Evolutionary conservation across 2,797 vertebrate species (phyloP).

Genomic region (Alcedo quadribrachys): DNA sequence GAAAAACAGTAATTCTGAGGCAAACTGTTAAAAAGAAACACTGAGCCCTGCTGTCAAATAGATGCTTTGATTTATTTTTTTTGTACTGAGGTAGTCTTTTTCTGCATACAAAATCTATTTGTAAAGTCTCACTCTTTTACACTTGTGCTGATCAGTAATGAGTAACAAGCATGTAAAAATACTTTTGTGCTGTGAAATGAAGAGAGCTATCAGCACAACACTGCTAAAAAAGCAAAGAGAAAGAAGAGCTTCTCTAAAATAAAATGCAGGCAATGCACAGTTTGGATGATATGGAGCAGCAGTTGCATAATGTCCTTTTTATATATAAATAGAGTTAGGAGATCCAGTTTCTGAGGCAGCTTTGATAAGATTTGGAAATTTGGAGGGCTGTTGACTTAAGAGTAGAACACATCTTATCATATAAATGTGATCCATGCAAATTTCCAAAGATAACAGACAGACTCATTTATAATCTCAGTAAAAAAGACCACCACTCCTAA

Average conservation of each 20-base stretch:
- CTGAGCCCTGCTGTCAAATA: neutral
- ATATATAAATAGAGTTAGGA: neutral
- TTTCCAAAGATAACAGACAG: constrained; percentile 63
- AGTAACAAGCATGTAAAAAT: neutral
- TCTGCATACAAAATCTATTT: neutral
- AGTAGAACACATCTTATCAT: constrained; percentile 65
- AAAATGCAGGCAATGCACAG: neutral
- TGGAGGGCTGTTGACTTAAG: constrained; percentile 66
- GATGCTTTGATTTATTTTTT: neutral
- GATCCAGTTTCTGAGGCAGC: constrained; percentile 39
- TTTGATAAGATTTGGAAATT: constrained; percentile 69
- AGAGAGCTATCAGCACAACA: neutral
- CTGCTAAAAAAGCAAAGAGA: neutral
- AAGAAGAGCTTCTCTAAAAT: constrained; percentile 24
- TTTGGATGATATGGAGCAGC: constrained; percentile 16
- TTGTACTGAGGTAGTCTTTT: neutral
- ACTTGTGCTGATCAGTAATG: neutral
- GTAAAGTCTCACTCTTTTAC: constrained; percentile 8
- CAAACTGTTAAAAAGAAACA: neutral
- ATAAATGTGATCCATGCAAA: constrained; percentile 69
- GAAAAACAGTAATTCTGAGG: neutral
- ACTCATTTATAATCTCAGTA: constrained; percentile 26
- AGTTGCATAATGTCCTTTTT: neutral
- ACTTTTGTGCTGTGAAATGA: neutral
- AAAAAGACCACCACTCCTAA: neutral